phyloP scores from a whole-genome alignment of 2,113 vertebrate genomes.

The Colistium nudipinnis region DNA sequence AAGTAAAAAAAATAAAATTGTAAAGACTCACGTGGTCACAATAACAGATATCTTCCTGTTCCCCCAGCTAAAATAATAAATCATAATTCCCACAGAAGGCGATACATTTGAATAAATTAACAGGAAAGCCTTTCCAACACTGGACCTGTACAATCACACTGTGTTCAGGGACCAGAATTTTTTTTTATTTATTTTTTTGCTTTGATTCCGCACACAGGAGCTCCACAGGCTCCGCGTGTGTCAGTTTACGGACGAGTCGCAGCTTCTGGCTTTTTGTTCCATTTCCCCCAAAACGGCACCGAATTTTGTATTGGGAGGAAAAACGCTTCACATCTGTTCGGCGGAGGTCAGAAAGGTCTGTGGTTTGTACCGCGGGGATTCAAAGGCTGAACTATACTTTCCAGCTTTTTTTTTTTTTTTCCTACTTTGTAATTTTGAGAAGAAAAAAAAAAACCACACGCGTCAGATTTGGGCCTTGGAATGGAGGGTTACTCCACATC shows the following conservation, averaged over 20 bases:
- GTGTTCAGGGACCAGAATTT: not conserved
- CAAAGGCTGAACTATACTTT: no score
- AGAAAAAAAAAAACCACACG: no score
- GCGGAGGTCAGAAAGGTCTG: not conserved
- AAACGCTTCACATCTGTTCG: conserved; percentile 24
- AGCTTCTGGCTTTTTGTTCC: conserved; percentile 3
- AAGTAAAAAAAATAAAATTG: not conserved
- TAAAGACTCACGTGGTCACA: conserved; percentile 48
- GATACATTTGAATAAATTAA: conserved; percentile 62
- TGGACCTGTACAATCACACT: conserved; percentile 14
- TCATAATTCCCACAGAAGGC: conserved; percentile 7
- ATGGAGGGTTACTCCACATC: no score
- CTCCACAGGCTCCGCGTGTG: conserved; percentile 14
- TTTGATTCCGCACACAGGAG: conserved; percentile 29
- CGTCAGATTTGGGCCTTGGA: no score
- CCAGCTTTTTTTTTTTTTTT: no score
- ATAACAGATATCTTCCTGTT: conserved; percentile 28
- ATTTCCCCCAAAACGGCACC: not conserved
- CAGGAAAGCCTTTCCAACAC: conserved; percentile 58
- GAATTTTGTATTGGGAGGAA: not conserved
- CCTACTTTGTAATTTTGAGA: no score
- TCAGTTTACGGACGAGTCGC: conserved; percentile 6
- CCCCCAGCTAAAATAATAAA: conserved; percentile 24
- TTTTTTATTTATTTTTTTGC: no score
- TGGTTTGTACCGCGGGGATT: not conserved